phyloP scores from a whole-genome alignment of 2,113 vertebrate genomes.

The Callorhinus ursinus region DNA sequence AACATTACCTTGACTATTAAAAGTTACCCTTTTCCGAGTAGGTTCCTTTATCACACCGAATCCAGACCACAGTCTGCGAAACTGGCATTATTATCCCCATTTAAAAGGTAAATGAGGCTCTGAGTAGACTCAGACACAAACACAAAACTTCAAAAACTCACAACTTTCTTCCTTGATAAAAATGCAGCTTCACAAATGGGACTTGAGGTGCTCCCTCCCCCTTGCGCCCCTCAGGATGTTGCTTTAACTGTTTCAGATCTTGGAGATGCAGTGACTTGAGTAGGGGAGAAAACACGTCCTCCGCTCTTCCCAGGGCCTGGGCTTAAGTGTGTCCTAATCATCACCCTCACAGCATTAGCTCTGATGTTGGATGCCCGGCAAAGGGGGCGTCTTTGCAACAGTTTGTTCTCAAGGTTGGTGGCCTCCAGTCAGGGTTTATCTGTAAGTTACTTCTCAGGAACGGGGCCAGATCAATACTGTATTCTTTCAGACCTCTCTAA shows the following conservation, averaged over 20 bases:
- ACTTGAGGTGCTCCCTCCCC: rapidly evolving
- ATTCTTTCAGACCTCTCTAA: slow-evolving; percentile 92
- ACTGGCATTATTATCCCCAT: not conserved
- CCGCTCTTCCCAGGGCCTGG: rapidly evolving
- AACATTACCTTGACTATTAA: too few species aligned
- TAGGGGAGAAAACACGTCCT: rapidly evolving
- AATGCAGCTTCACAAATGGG: not conserved
- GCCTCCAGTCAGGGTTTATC: slow-evolving; percentile 91
- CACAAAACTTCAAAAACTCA: not conserved
- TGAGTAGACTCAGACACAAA: not conserved
- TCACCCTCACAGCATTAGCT: not conserved
- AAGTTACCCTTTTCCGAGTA: not conserved
- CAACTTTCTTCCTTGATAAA: not conserved
- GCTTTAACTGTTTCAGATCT: not conserved
- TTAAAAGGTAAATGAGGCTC: not conserved
- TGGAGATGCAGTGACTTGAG: not conserved
- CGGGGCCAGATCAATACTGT: slow-evolving; percentile 95
- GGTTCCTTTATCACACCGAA: not conserved
- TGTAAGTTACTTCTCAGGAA: slow-evolving; percentile 93
- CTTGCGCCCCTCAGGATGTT: rapidly evolving
- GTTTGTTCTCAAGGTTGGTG: slow-evolving; percentile 88
- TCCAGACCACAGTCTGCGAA: not conserved
- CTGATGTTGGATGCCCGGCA: not conserved
- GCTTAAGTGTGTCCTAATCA: not conserved
- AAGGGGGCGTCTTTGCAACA: slow-evolving; percentile 78